Evolutionary conservation across 2,113 vertebrate species (phyloP), one percentile per base, ranked within the genome.

Genomic region (Nothoprocta pentlandii): DNA sequence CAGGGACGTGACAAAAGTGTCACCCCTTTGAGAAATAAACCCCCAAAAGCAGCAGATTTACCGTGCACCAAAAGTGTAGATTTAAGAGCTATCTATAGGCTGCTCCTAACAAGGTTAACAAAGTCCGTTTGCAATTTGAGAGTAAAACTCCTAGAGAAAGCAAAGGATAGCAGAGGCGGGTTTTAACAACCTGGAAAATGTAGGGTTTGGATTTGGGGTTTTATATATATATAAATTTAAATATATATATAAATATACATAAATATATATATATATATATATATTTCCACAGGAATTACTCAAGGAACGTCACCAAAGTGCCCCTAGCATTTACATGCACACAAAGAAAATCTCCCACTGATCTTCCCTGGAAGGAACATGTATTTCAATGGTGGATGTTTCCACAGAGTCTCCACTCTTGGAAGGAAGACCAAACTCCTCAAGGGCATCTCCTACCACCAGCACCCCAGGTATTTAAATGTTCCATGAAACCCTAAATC

Each of bases 61-160:
- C 93, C 96, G 77, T 76, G 83, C 84, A 78, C 41, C 0, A 2
- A 73, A 80, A 83, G 46, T 85, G 95, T 78, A 64, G 62, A 97
- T 92, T 95, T 97, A 88, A 85, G 81, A 93, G 92, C 63, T 91
- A 91, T 94, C 96, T 93, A 85, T 53, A 94, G 85, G 87, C 92
- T 97, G 89, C 87, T 97, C 90, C 93, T 97, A 95, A 96, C 91
- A 95, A 97, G 92, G 64, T 95, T 95, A 96, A 95, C 95, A 95
- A 97, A 96, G 96, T 80, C 93, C 87, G 8, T 74, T 95, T 95
- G 94, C 96, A 97, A 97, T 97, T 96, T 97, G 85, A 93, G 89
- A 90, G 82, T 87, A 86, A 92, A 97, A 97, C 76, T 89, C 89
- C 81, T 88, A 95, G 79, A 89, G 85, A 89, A 76, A 97, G 32